Evolutionary conservation across 1,140 invertebrate genomes (phyloP), one percentile per base, ranked within the genome.

Genomic region (Yoshiicerus persimilis): DNA sequence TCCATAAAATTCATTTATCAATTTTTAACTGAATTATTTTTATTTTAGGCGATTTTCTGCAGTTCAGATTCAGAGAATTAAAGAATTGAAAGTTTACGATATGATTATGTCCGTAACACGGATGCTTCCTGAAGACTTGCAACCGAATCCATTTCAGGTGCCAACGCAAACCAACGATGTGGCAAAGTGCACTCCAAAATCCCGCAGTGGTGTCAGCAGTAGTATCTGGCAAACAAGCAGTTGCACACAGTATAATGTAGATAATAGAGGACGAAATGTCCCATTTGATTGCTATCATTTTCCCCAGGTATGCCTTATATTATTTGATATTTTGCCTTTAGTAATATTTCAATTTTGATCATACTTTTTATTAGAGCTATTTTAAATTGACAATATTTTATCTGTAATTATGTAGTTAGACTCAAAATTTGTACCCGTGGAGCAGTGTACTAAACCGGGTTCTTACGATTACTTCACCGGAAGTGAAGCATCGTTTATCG

Each of bases 401-500:
- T 47, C 20, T 47, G 47, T 41, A 25, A 34, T 41, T 39, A 25
- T 62, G 4, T 88, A 91, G 87, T 86, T 92, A 13, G 87, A 91
- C 16, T 91, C 91, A 1, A 90, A 90, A 27, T 13, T 84, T 23
- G 25, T 8, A 0, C 89, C 86, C 13, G 88, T 92, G 87, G 92
- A 94, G 88, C 47, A 89, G 0, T 95, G 94, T 89, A 92, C 92
- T n/a, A 84, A 91, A 41, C 91, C 92, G 5, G 88, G 91, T 75
- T 94, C 93, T n/a, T 95, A 94, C 90, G 94, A 95, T 91, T 95
- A 94, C 90, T 94, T 94, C 88, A 87, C 47, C 5, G 94, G 94
- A 13, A 96, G 95, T 92, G 94, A 95, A 91, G 88, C 92, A 16
- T 93, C 95, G 4, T 96, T 93, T 90, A 94, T 95, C 88, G 91